These are phyloP conservation scores for Enoplosus armatus DNA, from an alignment of 2,797 vertebrate species.

Conservation along the genomic window DNA sequence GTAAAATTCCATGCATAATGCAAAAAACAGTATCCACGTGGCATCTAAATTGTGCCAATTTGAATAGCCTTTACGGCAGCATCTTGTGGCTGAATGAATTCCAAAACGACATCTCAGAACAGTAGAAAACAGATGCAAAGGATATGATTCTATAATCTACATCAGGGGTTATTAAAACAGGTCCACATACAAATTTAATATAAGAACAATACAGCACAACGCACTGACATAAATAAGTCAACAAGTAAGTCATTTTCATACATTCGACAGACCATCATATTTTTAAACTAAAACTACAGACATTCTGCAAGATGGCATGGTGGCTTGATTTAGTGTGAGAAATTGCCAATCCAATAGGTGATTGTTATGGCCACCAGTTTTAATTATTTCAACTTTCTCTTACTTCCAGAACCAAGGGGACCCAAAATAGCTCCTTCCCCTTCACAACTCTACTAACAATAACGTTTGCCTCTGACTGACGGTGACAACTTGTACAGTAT, in stretches of 20 bases:
- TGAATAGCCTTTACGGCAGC: not conserved
- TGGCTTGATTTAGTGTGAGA: no score
- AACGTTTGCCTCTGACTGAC: not conserved
- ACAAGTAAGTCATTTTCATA: no score
- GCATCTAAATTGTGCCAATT: slow-evolving; percentile 3
- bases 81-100: not conserved
- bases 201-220: no score
- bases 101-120: not conserved
- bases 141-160: not conserved
- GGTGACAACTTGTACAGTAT: not conserved
- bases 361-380: not conserved
- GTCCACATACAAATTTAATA: no score
- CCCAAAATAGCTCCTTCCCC: not conserved
- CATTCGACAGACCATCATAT: no score
- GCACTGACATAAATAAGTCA: no score
- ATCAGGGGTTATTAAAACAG: not conserved
- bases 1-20: slow-evolving; percentile 1
- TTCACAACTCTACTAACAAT: not conserved
- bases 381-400: not conserved
- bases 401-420: not conserved
- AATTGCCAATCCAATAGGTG: no score
- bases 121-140: not conserved
- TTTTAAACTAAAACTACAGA: no score
- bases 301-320: no score
- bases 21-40: slow-evolving; percentile 1